These are phyloP conservation scores for Diadumene lineata DNA, from an alignment of 92 coral and sea anemone genomes.

Conservation along the genomic window DNA sequence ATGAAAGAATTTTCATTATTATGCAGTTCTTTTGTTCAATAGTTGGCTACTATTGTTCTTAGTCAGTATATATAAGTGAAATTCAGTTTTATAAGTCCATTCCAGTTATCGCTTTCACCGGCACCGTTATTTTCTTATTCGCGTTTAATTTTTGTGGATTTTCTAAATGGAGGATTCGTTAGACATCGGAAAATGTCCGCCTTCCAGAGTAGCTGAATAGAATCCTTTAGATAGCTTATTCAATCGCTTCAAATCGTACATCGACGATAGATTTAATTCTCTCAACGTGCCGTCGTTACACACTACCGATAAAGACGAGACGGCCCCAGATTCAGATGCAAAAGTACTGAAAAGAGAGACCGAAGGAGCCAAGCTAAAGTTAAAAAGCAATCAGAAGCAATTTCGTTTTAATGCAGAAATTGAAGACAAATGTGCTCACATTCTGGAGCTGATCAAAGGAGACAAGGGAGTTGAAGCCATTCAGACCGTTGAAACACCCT, in stretches of 20 bases:
- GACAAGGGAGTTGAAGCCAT: not conserved
- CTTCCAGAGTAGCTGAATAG: too few species aligned
- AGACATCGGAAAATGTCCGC: too few species aligned
- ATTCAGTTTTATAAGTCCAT: too few species aligned
- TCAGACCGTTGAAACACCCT: not conserved
- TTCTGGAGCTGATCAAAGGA: not conserved
- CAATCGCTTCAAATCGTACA: not conserved
- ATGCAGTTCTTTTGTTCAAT: too few species aligned
- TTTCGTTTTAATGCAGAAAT: slow-evolving; percentile 13
- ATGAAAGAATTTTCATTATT: too few species aligned
- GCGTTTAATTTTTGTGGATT: too few species aligned
- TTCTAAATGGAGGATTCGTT: too few species aligned
- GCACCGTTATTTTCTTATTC: too few species aligned
- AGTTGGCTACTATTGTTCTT: too few species aligned
- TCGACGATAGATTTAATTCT: not conserved
- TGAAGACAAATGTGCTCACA: too few species aligned
- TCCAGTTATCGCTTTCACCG: too few species aligned
- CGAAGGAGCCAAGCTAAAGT: not conserved
- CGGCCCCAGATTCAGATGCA: not conserved
- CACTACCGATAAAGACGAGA: not conserved
- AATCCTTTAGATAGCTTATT: not conserved
- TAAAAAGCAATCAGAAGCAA: slow-evolving; percentile 28
- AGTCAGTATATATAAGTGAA: too few species aligned
- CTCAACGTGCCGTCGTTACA: not conserved
- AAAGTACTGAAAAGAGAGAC: not conserved